These are phyloP conservation scores for Zaprionus lachaisei DNA, from an alignment of 1,140 invertebrate genomes.

Conservation along the genomic window DNA sequence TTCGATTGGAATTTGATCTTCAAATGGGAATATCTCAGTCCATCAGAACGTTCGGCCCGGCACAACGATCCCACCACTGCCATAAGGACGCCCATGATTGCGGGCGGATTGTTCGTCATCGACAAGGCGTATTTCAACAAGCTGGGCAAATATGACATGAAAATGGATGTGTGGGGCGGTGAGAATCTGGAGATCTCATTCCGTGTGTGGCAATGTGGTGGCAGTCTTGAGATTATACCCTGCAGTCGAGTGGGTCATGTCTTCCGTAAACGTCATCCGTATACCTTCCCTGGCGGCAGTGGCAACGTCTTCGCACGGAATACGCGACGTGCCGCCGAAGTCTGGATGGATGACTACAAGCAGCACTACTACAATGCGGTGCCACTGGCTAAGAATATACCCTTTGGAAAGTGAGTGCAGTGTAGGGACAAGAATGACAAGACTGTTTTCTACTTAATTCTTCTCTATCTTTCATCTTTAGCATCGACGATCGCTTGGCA, in stretches of 20 bases:
- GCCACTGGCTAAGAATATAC: constrained; percentile 93
- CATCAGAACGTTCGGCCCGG: constrained; percentile 91
- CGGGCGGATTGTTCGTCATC: constrained; percentile 97
- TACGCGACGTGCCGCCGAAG: constrained; percentile 95
- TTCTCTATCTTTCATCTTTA: constrained; percentile 82
- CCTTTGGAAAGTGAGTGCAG: constrained; percentile 93
- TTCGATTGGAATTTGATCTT: constrained; percentile 99
- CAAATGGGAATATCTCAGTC: constrained; percentile 97
- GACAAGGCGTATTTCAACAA: constrained; percentile 96
- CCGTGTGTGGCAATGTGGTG: constrained; percentile 98
- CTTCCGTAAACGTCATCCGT: constrained; percentile 96
- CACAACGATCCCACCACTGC: constrained; percentile 92
- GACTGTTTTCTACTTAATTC: constrained; percentile 3
- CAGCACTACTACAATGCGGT: constrained; percentile 95
- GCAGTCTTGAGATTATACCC: constrained; percentile 96
- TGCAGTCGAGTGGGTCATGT: constrained; percentile 96
- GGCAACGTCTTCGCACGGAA: constrained; percentile 96
- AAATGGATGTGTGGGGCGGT: constrained; percentile 97
- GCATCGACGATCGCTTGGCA: constrained; percentile 93
- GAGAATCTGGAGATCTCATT: constrained; percentile 87
- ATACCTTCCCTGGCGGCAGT: constrained; percentile 96
- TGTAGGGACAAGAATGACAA: neutral
- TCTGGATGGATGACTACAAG: constrained; percentile 98
- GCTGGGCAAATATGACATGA: constrained; percentile 98
- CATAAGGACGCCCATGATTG: constrained; percentile 96